Conservation (phyloP, 2,113 vertebrate genomes). For the Eonycteris spelaea region DNA sequence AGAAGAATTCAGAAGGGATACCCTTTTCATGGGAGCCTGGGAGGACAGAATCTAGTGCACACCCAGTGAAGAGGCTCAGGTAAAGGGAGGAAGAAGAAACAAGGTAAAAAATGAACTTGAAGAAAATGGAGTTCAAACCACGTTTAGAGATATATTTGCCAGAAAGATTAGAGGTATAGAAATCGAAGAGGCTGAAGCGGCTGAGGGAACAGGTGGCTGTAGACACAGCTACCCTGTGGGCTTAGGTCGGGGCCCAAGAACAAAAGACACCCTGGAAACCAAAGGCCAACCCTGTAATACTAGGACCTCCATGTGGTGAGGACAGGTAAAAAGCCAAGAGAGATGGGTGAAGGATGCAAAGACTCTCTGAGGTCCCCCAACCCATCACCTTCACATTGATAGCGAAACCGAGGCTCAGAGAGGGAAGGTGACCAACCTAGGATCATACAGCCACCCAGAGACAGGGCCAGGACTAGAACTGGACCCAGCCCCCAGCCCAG, state of each 20-base stretch:
- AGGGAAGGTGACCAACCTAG: not conserved
- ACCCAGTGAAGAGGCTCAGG: not conserved
- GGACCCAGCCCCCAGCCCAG: not conserved
- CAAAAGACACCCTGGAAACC: not conserved
- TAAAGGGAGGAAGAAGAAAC: not conserved
- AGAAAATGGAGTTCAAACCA: not conserved
- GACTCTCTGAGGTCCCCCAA: not conserved
- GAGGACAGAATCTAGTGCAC: not conserved
- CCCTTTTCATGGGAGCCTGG: not conserved
- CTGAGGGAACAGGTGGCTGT: not conserved
- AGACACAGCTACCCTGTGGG: not conserved
- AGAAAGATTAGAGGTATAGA: not conserved
- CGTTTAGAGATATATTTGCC: not conserved
- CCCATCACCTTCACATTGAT: not conserved
- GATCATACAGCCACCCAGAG: not conserved
- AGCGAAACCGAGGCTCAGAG: not conserved
- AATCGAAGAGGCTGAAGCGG: not conserved
- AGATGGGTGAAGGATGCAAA: not conserved
- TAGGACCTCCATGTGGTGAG: fast-evolving
- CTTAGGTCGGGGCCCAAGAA: not conserved
- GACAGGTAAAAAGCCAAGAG: not conserved
- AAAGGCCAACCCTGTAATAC: not conserved
- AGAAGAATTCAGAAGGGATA: not conserved
- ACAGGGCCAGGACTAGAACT: not conserved
- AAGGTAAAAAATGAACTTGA: not conserved